These are phyloP conservation scores for Butorides virescens DNA, from an alignment of 2,113 vertebrate species.

Conservation along the genomic window DNA sequence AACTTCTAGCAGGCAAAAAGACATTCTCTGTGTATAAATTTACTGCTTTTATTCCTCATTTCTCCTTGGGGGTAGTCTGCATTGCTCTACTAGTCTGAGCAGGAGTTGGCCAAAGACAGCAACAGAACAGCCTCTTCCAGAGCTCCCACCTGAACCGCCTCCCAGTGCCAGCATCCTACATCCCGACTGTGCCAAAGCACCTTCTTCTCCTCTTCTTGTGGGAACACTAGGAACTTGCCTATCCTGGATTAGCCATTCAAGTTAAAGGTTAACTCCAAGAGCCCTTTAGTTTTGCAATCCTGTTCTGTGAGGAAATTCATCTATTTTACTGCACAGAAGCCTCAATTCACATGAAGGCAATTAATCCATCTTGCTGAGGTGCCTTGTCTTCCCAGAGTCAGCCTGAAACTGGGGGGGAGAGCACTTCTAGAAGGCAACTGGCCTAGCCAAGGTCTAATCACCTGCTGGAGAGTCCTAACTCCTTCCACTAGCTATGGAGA, in stretches of 20 bases:
- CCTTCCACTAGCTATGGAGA: neutral
- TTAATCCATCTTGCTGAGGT: neutral
- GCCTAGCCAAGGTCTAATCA: neutral
- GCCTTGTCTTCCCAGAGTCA: neutral
- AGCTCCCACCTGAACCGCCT: neutral
- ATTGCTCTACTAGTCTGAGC: neutral
- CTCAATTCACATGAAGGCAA: neutral
- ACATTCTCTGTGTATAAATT: neutral
- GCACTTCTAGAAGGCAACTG: neutral
- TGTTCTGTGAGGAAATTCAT: neutral
- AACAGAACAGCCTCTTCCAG: neutral
- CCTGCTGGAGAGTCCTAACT: neutral
- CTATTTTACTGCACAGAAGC: neutral
- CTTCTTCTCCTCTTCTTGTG: neutral
- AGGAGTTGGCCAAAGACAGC: neutral
- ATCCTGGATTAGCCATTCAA: neutral
- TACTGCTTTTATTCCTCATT: neutral
- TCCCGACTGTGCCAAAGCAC: neutral
- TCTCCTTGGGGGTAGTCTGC: neutral
- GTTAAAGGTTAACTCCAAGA: constrained; percentile 43
- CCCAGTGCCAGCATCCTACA: neutral
- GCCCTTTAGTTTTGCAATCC: neutral
- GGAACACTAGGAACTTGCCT: neutral
- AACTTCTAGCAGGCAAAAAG: neutral
- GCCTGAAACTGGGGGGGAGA: neutral